Percentiles rank a stretch among this genome's conserved stretches.
Conservation (phyloP, 2,113 vertebrate species). For the Poecile atricapillus region DNA sequence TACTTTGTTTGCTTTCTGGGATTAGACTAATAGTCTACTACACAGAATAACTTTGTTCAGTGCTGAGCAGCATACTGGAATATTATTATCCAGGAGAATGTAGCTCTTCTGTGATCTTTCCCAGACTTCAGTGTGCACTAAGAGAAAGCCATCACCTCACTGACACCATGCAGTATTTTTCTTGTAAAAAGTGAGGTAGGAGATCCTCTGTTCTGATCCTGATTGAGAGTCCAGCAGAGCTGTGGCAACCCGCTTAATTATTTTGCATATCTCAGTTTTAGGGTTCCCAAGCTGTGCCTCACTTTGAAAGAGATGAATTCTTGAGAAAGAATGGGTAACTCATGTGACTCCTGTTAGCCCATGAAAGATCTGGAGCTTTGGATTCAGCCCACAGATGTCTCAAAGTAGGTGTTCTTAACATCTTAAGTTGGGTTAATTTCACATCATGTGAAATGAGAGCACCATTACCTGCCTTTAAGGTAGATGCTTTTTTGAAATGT, state of each 20-base stretch:
- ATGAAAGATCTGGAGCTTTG: not conserved
- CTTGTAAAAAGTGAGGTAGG: not conserved
- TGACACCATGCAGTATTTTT: not conserved
- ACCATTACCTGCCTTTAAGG: conserved; percentile 1
- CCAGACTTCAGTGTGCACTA: not conserved
- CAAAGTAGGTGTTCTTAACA: not conserved
- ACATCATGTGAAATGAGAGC: not conserved
- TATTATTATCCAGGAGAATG: not conserved
- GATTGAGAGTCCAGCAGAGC: not conserved
- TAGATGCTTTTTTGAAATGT: conserved; percentile 14
- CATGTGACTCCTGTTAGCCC: not conserved
- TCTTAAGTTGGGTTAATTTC: not conserved
- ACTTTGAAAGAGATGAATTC: not conserved
- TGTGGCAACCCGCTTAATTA: not conserved
- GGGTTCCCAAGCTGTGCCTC: not conserved
- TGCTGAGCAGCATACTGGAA: not conserved
- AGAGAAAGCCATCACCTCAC: not conserved
- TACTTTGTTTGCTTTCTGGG: not conserved
- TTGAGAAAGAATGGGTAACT: not conserved
- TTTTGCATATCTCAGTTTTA: not conserved
- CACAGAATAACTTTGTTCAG: not conserved
- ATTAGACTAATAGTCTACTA: not conserved
- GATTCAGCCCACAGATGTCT: not conserved
- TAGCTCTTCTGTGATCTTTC: not conserved
- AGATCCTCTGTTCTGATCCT: not conserved